phyloP scores from a whole-genome alignment of 2,113 vertebrate genomes.

The Tursiops truncatus region DNA sequence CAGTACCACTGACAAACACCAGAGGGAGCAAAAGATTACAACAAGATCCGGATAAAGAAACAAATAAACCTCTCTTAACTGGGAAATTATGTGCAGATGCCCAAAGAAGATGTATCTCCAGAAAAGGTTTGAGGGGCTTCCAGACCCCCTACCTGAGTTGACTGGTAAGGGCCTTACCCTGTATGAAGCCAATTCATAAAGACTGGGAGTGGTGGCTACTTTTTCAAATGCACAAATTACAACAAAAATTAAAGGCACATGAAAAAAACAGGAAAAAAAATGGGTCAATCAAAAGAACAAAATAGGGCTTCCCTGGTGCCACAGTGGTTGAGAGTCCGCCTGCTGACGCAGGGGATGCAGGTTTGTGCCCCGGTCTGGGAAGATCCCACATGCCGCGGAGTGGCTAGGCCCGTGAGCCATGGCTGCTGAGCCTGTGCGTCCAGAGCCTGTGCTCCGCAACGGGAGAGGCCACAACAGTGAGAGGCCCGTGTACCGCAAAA shows the following conservation, averaged over 20 bases:
- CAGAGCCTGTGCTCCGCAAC: no score
- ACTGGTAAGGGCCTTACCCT: background rate
- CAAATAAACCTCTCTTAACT: background rate
- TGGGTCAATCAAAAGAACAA: background rate
- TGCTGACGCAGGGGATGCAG: no score
- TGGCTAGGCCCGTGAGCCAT: no score
- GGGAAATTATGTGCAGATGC: background rate
- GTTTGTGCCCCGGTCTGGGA: no score
- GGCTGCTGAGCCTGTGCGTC: no score
- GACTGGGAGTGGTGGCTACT: background rate
- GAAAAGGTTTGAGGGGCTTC: background rate
- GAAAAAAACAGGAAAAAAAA: background rate
- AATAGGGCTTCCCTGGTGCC: background rate
- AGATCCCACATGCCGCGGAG: no score
- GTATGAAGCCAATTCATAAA: background rate
- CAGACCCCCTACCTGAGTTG: background rate
- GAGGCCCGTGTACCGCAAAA: no score
- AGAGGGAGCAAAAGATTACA: background rate
- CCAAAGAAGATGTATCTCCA: background rate
- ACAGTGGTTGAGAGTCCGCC: no score
- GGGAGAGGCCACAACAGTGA: no score
- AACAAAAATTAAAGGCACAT: background rate
- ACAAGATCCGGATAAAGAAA: background rate
- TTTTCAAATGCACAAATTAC: background rate
- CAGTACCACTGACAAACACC: background rate